Conservation (phyloP, 2,888 invertebrate genomes). For the Anthoptus insignis region DNA sequence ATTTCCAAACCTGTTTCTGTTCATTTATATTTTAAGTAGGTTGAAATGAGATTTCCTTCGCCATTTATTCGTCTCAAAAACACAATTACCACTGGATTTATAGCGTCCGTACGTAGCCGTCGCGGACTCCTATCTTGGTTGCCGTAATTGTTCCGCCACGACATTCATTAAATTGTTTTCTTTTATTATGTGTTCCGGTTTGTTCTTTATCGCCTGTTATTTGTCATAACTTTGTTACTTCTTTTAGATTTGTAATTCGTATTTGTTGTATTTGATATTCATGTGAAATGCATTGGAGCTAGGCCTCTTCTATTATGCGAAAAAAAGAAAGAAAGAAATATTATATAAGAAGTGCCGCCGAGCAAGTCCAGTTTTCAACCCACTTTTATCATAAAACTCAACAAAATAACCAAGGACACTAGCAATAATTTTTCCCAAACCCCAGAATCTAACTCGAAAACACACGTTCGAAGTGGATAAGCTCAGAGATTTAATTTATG, state of each 20-base stretch:
- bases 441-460: too few species aligned
- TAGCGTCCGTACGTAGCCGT: constrained; percentile 32
- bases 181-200: constrained; percentile 62
- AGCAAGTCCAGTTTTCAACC: too few species aligned
- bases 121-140: constrained; percentile 28
- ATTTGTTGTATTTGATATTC: too few species aligned
- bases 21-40: constrained; percentile 22
- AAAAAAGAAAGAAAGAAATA: too few species aligned
- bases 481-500: constrained; percentile 10
- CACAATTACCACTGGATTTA: constrained; percentile 37
- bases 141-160: constrained; percentile 37
- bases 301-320: too few species aligned
- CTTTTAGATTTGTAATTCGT: too few species aligned
- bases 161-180: constrained; percentile 68
- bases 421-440: too few species aligned
- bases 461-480: constrained; percentile 8
- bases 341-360: too few species aligned
- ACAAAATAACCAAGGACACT: too few species aligned
- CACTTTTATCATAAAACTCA: too few species aligned
- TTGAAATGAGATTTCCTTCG: constrained; percentile 27
- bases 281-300: too few species aligned
- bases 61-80: constrained; percentile 31
- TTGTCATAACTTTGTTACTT: neutral
- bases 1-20: neutral
- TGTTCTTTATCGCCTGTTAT: neutral